Percentiles rank a stretch among this genome's conserved stretches.
Evolutionary conservation across 2,113 vertebrate genomes (phyloP).

Genomic region (Prochilodus magdalenae): DNA sequence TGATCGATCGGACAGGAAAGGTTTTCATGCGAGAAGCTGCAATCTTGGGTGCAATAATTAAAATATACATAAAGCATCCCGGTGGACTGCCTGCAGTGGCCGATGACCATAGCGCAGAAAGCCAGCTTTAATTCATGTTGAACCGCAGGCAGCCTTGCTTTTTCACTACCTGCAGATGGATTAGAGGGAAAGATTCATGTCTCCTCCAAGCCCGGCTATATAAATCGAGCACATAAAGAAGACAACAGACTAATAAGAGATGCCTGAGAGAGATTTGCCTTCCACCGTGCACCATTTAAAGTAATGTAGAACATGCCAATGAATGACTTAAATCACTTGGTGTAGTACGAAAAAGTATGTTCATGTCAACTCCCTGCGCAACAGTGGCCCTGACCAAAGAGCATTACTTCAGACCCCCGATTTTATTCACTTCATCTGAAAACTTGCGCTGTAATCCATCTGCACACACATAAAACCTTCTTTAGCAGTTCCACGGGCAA

Average conservation of each 20-base stretch:
- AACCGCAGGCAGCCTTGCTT: background rate
- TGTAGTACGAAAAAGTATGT: conserved; percentile 5
- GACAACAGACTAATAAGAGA: conserved; percentile 35
- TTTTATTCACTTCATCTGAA: background rate
- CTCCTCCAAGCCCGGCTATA: conserved; percentile 34
- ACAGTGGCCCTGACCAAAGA: background rate
- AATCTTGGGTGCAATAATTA: conserved; percentile 5
- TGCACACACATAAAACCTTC: conserved; percentile 3
- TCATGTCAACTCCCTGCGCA: background rate
- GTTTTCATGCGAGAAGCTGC: background rate
- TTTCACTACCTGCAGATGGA: conserved; percentile 49
- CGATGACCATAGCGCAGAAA: background rate
- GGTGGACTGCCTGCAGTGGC: background rate
- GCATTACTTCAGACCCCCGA: background rate
- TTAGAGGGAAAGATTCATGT: conserved; percentile 31
- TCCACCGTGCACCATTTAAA: conserved; percentile 40
- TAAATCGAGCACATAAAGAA: conserved; percentile 49
- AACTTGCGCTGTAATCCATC: conserved; percentile 2
- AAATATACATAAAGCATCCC: conserved; percentile 30
- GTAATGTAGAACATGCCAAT: conserved; percentile 45
- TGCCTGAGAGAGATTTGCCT: conserved; percentile 40
- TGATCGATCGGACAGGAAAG: background rate
- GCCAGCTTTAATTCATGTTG: conserved; percentile 13
- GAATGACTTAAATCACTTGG: conserved; percentile 29
- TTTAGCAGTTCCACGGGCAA: background rate